Base-by-base conservation (phyloP, 2,888 invertebrate species). In the Erebia palarica region DNA sequence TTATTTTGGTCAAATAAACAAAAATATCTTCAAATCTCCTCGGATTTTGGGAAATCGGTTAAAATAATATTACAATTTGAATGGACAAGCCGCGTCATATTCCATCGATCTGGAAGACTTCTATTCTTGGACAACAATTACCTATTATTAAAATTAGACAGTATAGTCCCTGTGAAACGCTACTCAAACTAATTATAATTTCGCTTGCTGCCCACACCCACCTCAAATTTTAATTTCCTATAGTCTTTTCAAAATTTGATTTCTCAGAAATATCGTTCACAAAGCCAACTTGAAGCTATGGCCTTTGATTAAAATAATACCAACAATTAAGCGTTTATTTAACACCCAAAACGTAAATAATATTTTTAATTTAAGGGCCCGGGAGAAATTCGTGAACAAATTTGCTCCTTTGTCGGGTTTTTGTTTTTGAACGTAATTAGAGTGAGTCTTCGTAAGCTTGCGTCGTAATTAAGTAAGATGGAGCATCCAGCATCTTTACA, bases 351-450 rank as follows among this genome's bases (percentile, higher is more conserved):
- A 63, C 21, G 63, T 47, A 69, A 74, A 73, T 71, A 73, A 76
- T 71, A 75, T 84, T 86, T 88, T 89, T 89, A 86, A 88, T 88
- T 85, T 84, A 78, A 82, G 79, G 80, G 79, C 79, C 81, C 77
- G 44, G 83, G 85, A 87, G 87, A 88, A 89, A 90, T 90, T 88
- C 87, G 83, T 86, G 85, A 87, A 91, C 90, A 89, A 89, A 90
- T 90, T 87, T 82, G 59, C 59, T 80, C 82, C 81, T 87, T 88
- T 87, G 88, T 84, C 79, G 85, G 82, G 73, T 83, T 87, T 89
- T 90, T 89, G 86, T 90, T 91, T 91, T 88, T 86, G 83, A 85
- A 83, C 83, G 88, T 90, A 91, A 92, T 92, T 91, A 92, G 87
- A 86, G 80, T 81, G 84, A 82, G 84, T 82, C 80, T 71, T 27